phyloP scores from a whole-genome alignment of 2,797 vertebrate species.

The Cercopithecus mitis region DNA sequence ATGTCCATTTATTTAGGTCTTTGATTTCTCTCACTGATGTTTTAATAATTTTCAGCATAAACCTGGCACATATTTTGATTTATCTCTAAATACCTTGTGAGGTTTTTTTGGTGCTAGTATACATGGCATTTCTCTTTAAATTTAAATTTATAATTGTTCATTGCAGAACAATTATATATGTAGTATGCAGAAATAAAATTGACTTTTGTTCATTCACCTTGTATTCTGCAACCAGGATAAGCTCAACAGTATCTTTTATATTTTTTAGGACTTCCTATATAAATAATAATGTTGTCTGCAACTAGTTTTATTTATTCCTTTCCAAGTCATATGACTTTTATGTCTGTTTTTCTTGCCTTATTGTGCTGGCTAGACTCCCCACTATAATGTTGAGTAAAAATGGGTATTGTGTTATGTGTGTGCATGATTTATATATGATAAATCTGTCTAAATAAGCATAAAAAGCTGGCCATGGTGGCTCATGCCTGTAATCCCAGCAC shows the following conservation, averaged over 20 bases:
- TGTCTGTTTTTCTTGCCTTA: background rate
- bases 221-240: background rate
- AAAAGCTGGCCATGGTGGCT: no score
- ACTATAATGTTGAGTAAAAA: background rate
- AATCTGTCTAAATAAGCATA: background rate
- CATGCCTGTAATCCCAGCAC: background rate
- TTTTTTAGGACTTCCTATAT: background rate
- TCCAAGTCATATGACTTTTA: background rate
- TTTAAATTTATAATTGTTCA: background rate
- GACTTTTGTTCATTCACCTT: background rate
- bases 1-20: background rate
- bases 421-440: background rate
- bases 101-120: background rate
- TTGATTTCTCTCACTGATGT: background rate
- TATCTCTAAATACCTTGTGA: background rate
- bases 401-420: background rate
- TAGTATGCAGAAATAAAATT: background rate
- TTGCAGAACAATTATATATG: background rate
- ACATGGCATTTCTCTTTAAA: background rate
- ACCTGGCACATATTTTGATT: background rate
- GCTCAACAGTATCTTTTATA: background rate
- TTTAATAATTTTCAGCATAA: conserved; percentile 13
- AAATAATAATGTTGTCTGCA: background rate
- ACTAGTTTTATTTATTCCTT: background rate
- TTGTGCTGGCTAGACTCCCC: background rate